Evolutionary conservation across 1,140 invertebrate genomes (phyloP), one percentile per base, ranked within the genome.

Genomic region (Potamilus streckersoni): DNA sequence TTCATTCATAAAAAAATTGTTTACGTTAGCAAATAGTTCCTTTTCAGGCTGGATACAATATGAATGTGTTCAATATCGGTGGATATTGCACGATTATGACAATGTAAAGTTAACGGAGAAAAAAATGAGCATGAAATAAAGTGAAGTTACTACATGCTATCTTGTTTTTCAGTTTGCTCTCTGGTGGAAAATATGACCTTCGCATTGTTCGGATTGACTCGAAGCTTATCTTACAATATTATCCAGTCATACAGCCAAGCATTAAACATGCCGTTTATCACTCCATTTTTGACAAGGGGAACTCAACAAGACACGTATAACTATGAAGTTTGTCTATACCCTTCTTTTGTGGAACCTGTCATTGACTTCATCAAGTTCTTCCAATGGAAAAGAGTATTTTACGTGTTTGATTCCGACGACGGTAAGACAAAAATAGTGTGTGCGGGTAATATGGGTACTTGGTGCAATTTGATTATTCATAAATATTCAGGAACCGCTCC

Each of bases 401-500:
- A 97, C 91, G 92, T 98, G 75, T 98, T 97, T 89, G 96, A 97
- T 91, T 96, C 96, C 17, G 95, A 97, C 88, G 96, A 97, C 88
- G 96, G 96, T 97, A 31, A 31, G 27, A 31, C 2, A 1, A 31
- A 92, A 94, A 95, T 93, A 80, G 11, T 49, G 38, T 49, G 11
- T 49, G 38, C 0, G 38, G 0, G 38, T 49, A 49, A 49, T 49
- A 11, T 11, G 38, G 6, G 6, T 49, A 8, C 11, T 49, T 6
- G 4, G 38, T 49, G 38, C 38, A 49, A 11, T 49, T 6, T 11
- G 38, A 8, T 49, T 49, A 49, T 8, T 49, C 11, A 49, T 49
- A 49, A 38, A 8, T 38, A 38, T 38, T 38, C 38, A 8, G 6
- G n/a, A n/a, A n/a, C n/a, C n/a, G n/a, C n/a, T n/a, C n/a, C n/a